These are phyloP conservation scores for Leptobrachium ailaonicum DNA, from an alignment of 2,113 vertebrate genomes.

Conservation along the genomic window DNA sequence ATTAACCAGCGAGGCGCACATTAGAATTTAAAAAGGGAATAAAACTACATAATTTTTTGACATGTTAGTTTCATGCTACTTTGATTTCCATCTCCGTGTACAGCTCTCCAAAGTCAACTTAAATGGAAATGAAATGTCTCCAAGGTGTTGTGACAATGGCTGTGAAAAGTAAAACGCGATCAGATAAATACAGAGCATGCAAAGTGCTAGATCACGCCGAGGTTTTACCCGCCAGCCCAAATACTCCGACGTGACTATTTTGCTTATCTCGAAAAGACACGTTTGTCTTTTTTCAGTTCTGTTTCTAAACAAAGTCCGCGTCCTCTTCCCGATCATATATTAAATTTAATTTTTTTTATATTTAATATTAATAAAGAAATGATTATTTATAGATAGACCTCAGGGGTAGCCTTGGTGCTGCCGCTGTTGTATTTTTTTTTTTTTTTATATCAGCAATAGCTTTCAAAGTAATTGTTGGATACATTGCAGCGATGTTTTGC, in stretches of 20 bases:
- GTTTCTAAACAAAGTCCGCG: too few species aligned
- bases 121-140: slow-evolving; percentile 19
- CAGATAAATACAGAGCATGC: neutral
- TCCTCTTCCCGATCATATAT: too few species aligned
- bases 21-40: slow-evolving; percentile 13
- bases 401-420: too few species aligned
- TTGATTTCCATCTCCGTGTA: neutral
- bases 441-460: too few species aligned
- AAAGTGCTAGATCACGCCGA: neutral
- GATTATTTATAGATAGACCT: too few species aligned
- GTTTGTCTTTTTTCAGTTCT: too few species aligned
- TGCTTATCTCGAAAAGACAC: neutral
- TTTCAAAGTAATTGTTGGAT: too few species aligned
- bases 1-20: slow-evolving; percentile 3
- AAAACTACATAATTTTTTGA: neutral
- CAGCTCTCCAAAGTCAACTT: slow-evolving; percentile 1
- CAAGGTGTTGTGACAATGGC: neutral
- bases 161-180: neutral
- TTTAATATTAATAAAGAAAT: too few species aligned
- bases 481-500: too few species aligned
- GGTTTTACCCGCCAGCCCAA: neutral
- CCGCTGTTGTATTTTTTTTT: too few species aligned
- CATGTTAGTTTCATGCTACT: neutral
- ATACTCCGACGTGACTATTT: neutral
- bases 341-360: too few species aligned